Evolutionary conservation across 2,113 vertebrate genomes (phyloP), one percentile per base, ranked within the genome.

Genomic region (Procavia capensis): DNA sequence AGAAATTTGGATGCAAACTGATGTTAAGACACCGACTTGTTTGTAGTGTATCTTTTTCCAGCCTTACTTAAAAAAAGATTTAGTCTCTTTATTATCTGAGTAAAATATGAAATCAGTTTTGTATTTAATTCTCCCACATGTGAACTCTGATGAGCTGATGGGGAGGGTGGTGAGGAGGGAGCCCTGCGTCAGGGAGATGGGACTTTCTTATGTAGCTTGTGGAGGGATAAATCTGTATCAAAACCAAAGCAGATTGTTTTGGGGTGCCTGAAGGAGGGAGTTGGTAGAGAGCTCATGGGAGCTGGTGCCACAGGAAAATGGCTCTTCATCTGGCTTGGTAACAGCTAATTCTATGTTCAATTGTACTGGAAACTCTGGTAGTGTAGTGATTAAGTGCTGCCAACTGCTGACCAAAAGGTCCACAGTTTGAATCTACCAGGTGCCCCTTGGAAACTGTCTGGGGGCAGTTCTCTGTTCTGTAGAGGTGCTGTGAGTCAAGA

Each of bases 271-370:
- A n/a, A 27, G 4, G 4, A 22, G 25, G 74, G 39, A 10, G 2
- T 4, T 14, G 54, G 1, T 25, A 13, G 5, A 36, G 16, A 2
- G 61, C 34, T 70, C 14, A 3, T 0, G 0, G 68, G 24, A 59
- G 24, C 43, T 7, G 50, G 7, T 17, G n/a, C 61, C 16, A 1
- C 29, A 47, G 68, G 5, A 29, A 85, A 22, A 29, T 27, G 7
- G 3, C 10, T 31, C 79, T 80, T 36, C 1, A 1, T 39, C 39
- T 84, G 63, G 7, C 17, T 29, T 61, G 61, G 24, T 27, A 80
- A 27, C 5, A 70, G 80, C 39, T 72, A 50, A 25, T 59, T 39
- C 39, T 72, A 41, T 24, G 25, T 39, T 39, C 22, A 39, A 36
- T 36, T 13, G 1, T 0, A n/a, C n/a, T n/a, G n/a, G n/a, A n/a